These are phyloP conservation scores for Bucorvus abyssinicus DNA, from an alignment of 2,797 vertebrate species.

Conservation along the genomic window DNA sequence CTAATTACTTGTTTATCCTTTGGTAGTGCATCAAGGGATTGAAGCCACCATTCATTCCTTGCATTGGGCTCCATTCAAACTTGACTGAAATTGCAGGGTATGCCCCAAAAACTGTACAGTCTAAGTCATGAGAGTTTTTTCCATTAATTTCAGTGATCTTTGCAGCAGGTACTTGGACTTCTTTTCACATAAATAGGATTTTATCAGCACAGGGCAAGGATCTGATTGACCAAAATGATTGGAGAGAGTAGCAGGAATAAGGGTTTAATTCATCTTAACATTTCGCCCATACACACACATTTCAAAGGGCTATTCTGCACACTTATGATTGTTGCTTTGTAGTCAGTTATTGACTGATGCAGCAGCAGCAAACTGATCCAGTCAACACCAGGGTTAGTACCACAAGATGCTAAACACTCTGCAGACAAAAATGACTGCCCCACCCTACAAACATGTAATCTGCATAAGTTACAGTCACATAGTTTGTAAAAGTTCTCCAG, in stretches of 20 bases:
- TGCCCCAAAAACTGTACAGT: not conserved
- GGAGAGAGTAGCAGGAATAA: not conserved
- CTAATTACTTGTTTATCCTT: not conserved
- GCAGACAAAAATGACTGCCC: not conserved
- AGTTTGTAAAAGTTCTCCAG: not conserved
- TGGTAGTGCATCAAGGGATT: not conserved
- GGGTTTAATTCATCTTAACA: not conserved
- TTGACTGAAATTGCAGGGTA: not conserved
- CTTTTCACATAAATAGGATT: not conserved
- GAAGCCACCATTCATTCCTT: not conserved
- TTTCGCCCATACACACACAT: not conserved
- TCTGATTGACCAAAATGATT: not conserved
- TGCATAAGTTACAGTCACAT: fast-evolving
- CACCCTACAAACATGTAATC: not conserved
- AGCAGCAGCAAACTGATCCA: not conserved
- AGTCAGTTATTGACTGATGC: not conserved
- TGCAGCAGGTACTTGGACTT: not conserved
- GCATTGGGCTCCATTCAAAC: not conserved
- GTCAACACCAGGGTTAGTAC: not conserved
- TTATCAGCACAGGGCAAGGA: not conserved
- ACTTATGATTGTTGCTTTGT: not conserved
- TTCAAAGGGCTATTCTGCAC: not conserved
- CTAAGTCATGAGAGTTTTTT: not conserved
- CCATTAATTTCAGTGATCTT: not conserved
- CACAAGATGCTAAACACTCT: not conserved